Base-by-base conservation (phyloP, 2,888 invertebrate species). In the Agriotes lineatus region DNA sequence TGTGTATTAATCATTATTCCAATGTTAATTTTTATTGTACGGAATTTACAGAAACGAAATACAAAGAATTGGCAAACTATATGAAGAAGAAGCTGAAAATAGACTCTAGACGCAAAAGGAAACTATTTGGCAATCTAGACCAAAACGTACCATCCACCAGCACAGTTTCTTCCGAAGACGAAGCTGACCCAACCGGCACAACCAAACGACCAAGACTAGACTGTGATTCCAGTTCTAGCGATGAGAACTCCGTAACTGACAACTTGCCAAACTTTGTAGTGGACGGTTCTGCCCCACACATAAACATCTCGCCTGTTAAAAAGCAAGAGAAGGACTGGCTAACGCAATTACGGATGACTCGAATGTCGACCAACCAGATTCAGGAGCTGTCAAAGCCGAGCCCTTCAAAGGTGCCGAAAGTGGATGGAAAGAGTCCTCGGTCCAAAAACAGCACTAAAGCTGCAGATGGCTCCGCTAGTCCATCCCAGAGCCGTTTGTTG, bases 191-290 rank as follows among this genome's bases (percentile, higher is more conserved):
- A 33, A 33, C 19, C 1, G 10, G 1, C n/a, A 12, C 10, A n/a
- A 12, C 22, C 10, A 37, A 37, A 50, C 37, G 4, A 10, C 7
- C 9, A n/a, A 44, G 20, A 35, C 37, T 50, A 10, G 37, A 50
- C 7, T 37, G n/a, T 33, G 52, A 52, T 19, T 14, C 1, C 7
- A 45, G 7, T 59, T 10, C 16, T 6, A 20, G 14, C 9, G 22
- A 45, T 12, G 19, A n/a, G 2, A 33, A 58, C 25, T 57, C 57
- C 0, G 25, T 44, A n/a, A 64, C 61, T 0, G 86, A 87, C 12
- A 90, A 93, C 80, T 82, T 95, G 69, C 95, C 95, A 0, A 91
- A 95, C 84, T 95, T 88, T 76, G 93, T 93, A 0, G 74, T 90
- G 10, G 90, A 91, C 75, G 94, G 94, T 0, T 90, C 90, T 35